Conservation (phyloP, 2,888 invertebrate species). For the Philopedon plagiatum region DNA sequence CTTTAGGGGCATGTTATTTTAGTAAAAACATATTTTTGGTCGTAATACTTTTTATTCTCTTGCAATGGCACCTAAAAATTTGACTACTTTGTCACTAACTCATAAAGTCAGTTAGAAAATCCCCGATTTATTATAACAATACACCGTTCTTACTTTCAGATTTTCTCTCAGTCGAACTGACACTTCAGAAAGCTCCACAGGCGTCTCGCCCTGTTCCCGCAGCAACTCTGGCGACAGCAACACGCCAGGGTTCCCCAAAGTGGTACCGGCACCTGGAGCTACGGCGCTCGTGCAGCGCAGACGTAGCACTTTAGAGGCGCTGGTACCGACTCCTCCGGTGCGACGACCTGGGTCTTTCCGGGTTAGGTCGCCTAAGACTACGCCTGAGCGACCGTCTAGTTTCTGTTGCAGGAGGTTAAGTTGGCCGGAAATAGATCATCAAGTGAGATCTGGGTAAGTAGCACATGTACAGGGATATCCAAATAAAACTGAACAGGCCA, state of each 20-base stretch:
- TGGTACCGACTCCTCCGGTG: slow-evolving; percentile 64
- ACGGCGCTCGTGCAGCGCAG: slow-evolving; percentile 71
- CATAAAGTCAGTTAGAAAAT: too few relatives aligned
- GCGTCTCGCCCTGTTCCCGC: slow-evolving; percentile 61
- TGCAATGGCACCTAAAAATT: too few relatives aligned
- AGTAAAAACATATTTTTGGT: too few relatives aligned
- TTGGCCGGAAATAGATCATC: slow-evolving; percentile 89
- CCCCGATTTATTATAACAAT: too few relatives aligned
- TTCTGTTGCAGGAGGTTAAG: slow-evolving; percentile 85
- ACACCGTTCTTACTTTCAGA: too few relatives aligned
- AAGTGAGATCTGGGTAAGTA: slow-evolving; percentile 87
- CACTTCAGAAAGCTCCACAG: slow-evolving; percentile 62
- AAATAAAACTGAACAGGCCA: too few relatives aligned
- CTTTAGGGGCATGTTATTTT: too few relatives aligned
- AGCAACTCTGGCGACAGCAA: slow-evolving; percentile 67
- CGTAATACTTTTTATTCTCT: too few relatives aligned
- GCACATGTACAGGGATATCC: too few relatives aligned
- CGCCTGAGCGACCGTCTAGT: slow-evolving; percentile 75
- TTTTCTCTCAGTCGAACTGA: slow-evolving; percentile 66
- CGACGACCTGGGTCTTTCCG: slow-evolving; percentile 71
- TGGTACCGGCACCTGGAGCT: slow-evolving; percentile 79
- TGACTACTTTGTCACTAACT: too few relatives aligned
- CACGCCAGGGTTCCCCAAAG: slow-evolving; percentile 79
- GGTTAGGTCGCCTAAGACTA: slow-evolving; percentile 69
- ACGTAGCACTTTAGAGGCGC: slow-evolving; percentile 76